phyloP scores from a whole-genome alignment of 2,888 invertebrate species.

The Anoncus sp. region DNA sequence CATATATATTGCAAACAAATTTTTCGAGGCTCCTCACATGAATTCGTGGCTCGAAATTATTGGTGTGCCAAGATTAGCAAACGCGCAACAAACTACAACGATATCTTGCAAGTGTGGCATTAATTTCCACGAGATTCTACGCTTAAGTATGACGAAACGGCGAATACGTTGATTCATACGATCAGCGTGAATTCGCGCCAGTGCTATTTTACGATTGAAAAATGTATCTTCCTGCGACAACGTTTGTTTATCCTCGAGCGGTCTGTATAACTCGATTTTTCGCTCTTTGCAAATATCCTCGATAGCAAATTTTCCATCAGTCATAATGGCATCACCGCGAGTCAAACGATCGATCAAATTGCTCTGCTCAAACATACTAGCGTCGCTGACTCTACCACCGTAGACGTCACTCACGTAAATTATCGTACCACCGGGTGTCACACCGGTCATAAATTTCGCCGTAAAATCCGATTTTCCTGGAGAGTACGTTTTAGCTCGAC shows the following conservation, averaged over 20 bases:
- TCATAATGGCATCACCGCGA: neutral
- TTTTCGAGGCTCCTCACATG: neutral
- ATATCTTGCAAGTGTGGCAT: neutral
- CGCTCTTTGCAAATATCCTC: neutral
- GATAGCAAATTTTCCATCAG: neutral
- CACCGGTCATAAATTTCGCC: constrained; percentile 5
- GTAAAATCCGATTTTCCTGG: neutral
- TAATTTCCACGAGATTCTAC: neutral
- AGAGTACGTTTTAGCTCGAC: neutral
- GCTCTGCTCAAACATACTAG: neutral
- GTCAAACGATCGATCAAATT: neutral
- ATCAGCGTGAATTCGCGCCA: neutral
- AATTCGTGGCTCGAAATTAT: neutral
- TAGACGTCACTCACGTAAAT: neutral
- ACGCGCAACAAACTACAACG: constrained; percentile 4
- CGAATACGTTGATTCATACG: neutral
- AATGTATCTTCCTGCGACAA: neutral
- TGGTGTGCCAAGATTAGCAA: neutral
- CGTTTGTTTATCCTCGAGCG: neutral
- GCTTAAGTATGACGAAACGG: neutral
- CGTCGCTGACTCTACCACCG: neutral
- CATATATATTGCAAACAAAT: no score
- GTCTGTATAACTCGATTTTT: neutral
- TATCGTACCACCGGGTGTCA: neutral
- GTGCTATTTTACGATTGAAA: neutral